phyloP scores from a whole-genome alignment of 2,888 invertebrate genomes.

The Synanthedon formicaeformis region DNA sequence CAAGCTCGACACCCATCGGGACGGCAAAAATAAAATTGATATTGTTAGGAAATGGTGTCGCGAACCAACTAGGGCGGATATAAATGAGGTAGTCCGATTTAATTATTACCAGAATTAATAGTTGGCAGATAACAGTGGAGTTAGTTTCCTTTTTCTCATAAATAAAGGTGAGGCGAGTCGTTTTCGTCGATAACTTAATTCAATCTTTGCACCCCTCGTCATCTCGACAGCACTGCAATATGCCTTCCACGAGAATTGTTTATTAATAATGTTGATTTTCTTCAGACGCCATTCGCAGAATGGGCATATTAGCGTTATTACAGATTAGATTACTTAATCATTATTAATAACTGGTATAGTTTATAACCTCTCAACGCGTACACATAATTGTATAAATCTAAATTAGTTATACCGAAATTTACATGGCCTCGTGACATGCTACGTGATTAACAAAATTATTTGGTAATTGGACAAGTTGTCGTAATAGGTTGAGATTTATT shows the following conservation, averaged over 20 bases:
- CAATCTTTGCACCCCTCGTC: conserved; percentile 58
- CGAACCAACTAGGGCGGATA: conserved; percentile 22
- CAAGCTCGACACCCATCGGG: too few species aligned
- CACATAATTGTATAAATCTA: background rate
- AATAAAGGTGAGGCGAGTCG: conserved; percentile 36
- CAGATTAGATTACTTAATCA: too few species aligned
- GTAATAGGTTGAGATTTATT: background rate
- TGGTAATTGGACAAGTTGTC: conserved; percentile 8
- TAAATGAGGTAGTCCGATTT: conserved; percentile 45
- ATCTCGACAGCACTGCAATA: conserved; percentile 32
- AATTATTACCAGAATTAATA: conserved; percentile 61
- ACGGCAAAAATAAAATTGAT: too few species aligned
- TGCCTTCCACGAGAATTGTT: conserved; percentile 35
- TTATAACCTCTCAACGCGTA: too few species aligned
- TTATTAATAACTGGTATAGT: too few species aligned
- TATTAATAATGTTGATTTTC: conserved; percentile 40
- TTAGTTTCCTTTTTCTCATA: conserved; percentile 44
- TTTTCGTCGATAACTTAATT: conserved; percentile 58
- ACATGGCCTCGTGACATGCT: conserved; percentile 14
- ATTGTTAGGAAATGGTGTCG: conserved; percentile 2
- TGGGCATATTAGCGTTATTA: too few species aligned
- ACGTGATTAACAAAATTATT: conserved; percentile 10
- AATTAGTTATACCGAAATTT: conserved; percentile 11
- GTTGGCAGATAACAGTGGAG: conserved; percentile 43
- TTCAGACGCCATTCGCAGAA: background rate